Evolutionary conservation across 2,888 invertebrate genomes (phyloP), one percentile per base, ranked within the genome.

Genomic region (Heteromyza rotundicornis): DNA sequence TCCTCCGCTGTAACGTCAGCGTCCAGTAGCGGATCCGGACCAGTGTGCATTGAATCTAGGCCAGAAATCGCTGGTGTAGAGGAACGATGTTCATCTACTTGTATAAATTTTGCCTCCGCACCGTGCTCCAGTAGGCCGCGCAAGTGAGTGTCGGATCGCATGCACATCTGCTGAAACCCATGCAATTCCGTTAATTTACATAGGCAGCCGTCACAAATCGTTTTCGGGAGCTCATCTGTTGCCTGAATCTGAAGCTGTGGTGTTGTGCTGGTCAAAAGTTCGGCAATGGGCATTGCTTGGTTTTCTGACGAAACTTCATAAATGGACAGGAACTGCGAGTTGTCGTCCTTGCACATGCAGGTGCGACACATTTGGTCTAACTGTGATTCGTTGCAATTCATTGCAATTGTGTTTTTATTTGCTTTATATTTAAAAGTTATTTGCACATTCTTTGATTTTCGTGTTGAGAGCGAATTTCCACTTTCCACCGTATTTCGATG

Each of bases 201-300:
- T 1, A 85, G 82, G 74, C 89, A 90, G 14, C 82, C 79, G 64
- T 80, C 70, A 71, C 89, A 90, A 53, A 89, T 81, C 58, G 84
- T 84, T 71, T 88, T 86, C 1, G 89, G 89, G 59, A 89, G 75
- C 27, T 86, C 86, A 81, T 89, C 89, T 3, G 14, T 40, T 57
- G 40, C 27, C 12, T 20, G 5, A 5, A 44, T 40, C 17, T 20
- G 19, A 22, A 60, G n/a, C 24, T 49, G 20, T 16, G 60, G 60
- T 35, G 51, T 49, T 3, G 22, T 52, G 10, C 17, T 12, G 10
- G 1, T 19, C 10, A 60, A 23, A 19, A 56, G 16, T 8, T 60
- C 56, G 1, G 23, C 57, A 16, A 60, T 57, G 2, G 17, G 49
- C 19, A 49, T 2, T 1, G 12, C n/a, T n/a, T n/a, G n/a, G n/a